Conservation (phyloP, 37 sponge, comb jelly and placozoan species). For the Geodia barretti region DNA sequence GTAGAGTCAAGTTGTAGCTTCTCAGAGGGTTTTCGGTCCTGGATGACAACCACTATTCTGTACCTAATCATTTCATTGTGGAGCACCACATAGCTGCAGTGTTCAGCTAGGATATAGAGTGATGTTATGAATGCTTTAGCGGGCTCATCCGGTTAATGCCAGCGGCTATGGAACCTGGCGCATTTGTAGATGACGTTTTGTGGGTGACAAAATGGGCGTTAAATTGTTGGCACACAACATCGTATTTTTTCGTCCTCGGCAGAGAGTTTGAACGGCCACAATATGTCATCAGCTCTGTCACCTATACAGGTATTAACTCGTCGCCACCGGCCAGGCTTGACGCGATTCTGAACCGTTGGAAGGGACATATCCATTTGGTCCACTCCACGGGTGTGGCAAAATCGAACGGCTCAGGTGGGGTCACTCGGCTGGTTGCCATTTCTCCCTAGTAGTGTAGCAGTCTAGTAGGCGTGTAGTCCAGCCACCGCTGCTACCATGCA, state of each 20-base stretch:
- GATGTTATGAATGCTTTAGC: constrained; percentile 46
- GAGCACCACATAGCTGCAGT: constrained; percentile 24
- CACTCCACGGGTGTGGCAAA: constrained; percentile 36
- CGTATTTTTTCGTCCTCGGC: too few relatives aligned
- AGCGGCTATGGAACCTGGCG: constrained; percentile 33
- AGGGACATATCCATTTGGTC: constrained; percentile 39
- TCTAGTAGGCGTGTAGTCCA: too few relatives aligned
- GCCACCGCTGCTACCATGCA: too few relatives aligned
- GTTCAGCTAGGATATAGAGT: constrained; percentile 32
- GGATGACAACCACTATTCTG: constrained; percentile 35
- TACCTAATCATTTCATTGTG: constrained; percentile 49
- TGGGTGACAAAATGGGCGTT: constrained; percentile 21
- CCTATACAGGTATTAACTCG: constrained; percentile 30
- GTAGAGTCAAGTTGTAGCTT: constrained; percentile 30
- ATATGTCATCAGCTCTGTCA: constrained; percentile 41
- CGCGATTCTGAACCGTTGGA: constrained; percentile 26
- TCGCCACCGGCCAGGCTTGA: constrained; percentile 14
- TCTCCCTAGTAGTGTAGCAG: too few relatives aligned
- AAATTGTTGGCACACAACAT: constrained; percentile 26
- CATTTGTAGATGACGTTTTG: constrained; percentile 39
- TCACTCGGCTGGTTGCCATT: too few relatives aligned
- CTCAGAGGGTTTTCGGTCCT: constrained; percentile 17
- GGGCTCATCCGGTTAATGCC: constrained; percentile 41
- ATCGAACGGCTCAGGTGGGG: constrained; percentile 31
- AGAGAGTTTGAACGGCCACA: constrained; percentile 11